These are phyloP conservation scores for Drosophila sproati DNA, from an alignment of 1,140 invertebrate genomes.

Conservation along the genomic window DNA sequence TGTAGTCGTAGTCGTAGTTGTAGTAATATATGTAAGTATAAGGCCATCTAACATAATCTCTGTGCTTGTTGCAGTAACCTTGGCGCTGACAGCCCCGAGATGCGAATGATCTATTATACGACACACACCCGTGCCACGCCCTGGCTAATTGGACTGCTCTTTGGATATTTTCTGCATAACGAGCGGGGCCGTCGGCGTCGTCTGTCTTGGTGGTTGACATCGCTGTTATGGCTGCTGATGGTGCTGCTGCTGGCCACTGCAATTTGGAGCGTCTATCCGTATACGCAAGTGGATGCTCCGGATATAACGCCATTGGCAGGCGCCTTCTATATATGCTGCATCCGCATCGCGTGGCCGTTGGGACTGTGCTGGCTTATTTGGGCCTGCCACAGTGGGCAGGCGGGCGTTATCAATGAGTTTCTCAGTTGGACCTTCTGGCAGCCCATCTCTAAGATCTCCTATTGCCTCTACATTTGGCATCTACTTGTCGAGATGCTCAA, in stretches of 20 bases:
- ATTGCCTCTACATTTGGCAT: slow-evolving; percentile 86
- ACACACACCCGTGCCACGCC: slow-evolving; percentile 72
- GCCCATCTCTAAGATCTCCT: slow-evolving; percentile 85
- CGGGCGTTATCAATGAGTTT: slow-evolving; percentile 86
- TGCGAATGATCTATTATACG: slow-evolving; percentile 73
- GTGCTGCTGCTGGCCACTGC: slow-evolving; percentile 58
- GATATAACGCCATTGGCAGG: slow-evolving; percentile 83
- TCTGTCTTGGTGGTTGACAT: slow-evolving; percentile 44
- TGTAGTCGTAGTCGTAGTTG: no score
- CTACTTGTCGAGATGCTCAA: slow-evolving; percentile 71
- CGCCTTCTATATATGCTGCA: slow-evolving; percentile 88
- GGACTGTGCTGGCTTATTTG: slow-evolving; percentile 89
- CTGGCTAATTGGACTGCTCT: slow-evolving; percentile 75
- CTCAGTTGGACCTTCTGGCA: slow-evolving; percentile 85
- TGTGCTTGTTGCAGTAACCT: slow-evolving; percentile 48
- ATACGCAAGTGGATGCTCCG: slow-evolving; percentile 65
- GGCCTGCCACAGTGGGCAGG: slow-evolving; percentile 88
- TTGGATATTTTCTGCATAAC: slow-evolving; percentile 70
- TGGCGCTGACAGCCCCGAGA: slow-evolving; percentile 53
- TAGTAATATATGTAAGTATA: no score
- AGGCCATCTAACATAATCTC: no score
- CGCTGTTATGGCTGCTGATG: slow-evolving; percentile 55
- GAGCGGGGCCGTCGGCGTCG: slow-evolving; percentile 25
- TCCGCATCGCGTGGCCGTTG: slow-evolving; percentile 87
- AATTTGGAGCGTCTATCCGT: slow-evolving; percentile 75